Conservation (phyloP, 1,140 invertebrate genomes). For the Hyles euphorbiae region DNA sequence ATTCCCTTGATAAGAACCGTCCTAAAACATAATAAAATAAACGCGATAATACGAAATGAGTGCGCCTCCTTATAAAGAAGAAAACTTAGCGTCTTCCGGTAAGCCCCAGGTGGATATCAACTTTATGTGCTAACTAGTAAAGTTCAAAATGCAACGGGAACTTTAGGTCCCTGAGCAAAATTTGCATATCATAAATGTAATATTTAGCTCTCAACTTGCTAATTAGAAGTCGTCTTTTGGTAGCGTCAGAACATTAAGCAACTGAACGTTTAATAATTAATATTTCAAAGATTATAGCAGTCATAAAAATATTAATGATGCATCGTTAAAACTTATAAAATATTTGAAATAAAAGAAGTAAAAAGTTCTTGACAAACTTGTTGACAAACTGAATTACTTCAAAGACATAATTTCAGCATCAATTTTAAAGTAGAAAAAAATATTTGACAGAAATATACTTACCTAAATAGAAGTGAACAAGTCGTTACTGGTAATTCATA, state of each 20-base stretch:
- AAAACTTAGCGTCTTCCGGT: slow-evolving; percentile 27
- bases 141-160: slow-evolving; percentile 40
- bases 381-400: too few species aligned
- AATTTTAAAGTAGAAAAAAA: too few species aligned
- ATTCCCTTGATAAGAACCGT: slow-evolving; percentile 23
- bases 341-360: too few species aligned
- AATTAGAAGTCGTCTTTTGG: slow-evolving; percentile 63
- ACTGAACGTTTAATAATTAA: neutral
- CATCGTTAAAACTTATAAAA: too few species aligned
- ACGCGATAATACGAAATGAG: slow-evolving; percentile 29
- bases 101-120: slow-evolving; percentile 26
- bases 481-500: too few species aligned
- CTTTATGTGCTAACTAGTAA: slow-evolving; percentile 32
- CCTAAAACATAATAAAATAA: slow-evolving; percentile 38
- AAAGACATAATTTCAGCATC: too few species aligned
- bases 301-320: too few species aligned
- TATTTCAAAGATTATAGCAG: too few species aligned
- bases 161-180: slow-evolving; percentile 47
- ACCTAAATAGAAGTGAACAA: too few species aligned
- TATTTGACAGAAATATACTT: too few species aligned
- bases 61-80: slow-evolving; percentile 38
- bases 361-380: too few species aligned
- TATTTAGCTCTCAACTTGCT: slow-evolving; percentile 72
- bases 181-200: slow-evolving; percentile 74
- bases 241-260: slow-evolving; percentile 37